Base-by-base conservation (phyloP, 2,888 invertebrate genomes). In the Meta bourneti region DNA sequence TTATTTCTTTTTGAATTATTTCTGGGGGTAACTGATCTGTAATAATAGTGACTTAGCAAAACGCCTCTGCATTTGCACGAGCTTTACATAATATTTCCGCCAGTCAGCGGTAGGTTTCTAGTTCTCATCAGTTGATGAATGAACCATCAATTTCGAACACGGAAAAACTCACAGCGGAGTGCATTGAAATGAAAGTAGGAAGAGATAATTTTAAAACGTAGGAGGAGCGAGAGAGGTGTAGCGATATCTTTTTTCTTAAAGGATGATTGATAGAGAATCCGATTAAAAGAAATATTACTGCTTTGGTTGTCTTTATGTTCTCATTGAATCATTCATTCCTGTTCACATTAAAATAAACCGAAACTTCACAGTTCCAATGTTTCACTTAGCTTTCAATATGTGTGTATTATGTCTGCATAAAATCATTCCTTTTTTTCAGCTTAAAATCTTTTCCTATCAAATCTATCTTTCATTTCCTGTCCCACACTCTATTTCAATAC, bases 11-110 rank as follows among this genome's bases (percentile, higher is more conserved):
- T 34, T n/a, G 54, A 70, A 78, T 75, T 48, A 70, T 83, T 71
- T 89, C 51, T 52, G 72, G 54, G 75, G 34, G 61, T 69, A 82
- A 82, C 52, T 78, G 78, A 69, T 86, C 78, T 70, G 78, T 83
- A 72, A 61, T 83, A 69, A 83, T 34, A 52, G 78, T 75, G 78
- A 70, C 51, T 83, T 89, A 89, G 77, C 75, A 83, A 82, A 89
- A 89, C 89, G 89, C 89, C 89, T 89, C 89, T 89, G 83, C 83
- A 77, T 89, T 83, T 83, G 82, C 75, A 77, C 77, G 71, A 83
- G 83, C 80, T 83, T 81, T 69, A 34, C 83, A 77, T 69, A 83
- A 83, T 78, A 11, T 86, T 86, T 77, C 70, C 81, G 75, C 88
- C 74, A 34, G n/a, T 20, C 20, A 51, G 70, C n/a, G 78, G 52